phyloP scores from a whole-genome alignment of 2,113 vertebrate species.

The Oenanthe oenanthe region DNA sequence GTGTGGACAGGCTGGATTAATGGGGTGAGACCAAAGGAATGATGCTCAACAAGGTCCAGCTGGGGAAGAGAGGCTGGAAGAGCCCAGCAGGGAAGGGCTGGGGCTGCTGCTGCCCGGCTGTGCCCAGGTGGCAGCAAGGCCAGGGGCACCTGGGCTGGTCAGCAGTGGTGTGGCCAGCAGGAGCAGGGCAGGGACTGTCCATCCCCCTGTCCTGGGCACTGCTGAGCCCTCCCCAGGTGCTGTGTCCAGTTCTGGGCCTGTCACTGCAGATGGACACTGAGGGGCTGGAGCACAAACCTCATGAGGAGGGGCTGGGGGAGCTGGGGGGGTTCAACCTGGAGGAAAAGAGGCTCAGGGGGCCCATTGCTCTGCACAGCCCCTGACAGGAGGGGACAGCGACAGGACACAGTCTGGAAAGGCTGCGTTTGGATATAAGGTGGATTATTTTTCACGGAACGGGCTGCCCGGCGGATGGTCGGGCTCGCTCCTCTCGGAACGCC shows the following conservation, averaged over 20 bases:
- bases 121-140: neutral
- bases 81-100: neutral
- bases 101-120: neutral
- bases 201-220: neutral
- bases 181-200: neutral
- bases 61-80: neutral
- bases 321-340: neutral
- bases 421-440: neutral
- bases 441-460: neutral
- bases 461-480: neutral
- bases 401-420: neutral
- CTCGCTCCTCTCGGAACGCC: too few relatives aligned
- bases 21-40: neutral
- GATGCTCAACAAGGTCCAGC: neutral
- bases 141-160: neutral
- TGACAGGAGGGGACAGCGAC: too few relatives aligned
- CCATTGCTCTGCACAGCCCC: neutral
- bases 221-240: neutral
- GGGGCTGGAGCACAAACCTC: neutral
- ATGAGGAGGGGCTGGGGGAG: neutral
- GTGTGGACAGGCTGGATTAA: neutral
- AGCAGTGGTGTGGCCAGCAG: neutral
- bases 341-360: neutral
- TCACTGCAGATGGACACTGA: neutral
- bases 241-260: neutral